Conservation (phyloP, 2,113 vertebrate species). For the Leiothrix lutea region DNA sequence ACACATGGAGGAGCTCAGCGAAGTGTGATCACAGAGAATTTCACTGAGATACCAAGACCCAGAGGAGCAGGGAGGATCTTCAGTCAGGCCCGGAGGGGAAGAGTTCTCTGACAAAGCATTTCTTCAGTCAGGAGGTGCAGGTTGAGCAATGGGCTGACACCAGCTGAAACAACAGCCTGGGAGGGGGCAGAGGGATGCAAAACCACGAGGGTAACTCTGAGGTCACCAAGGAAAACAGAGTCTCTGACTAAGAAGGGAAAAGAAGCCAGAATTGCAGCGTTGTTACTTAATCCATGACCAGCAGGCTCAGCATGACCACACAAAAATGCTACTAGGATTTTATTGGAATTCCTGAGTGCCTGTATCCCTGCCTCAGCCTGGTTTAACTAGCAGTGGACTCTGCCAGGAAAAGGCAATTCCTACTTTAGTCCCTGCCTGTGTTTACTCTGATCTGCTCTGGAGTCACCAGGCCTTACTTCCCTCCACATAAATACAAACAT, state of each 20-base stretch:
- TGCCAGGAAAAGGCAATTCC: neutral
- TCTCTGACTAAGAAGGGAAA: neutral
- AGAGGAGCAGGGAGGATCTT: neutral
- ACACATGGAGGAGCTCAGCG: neutral
- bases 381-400: neutral
- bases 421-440: neutral
- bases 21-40: neutral
- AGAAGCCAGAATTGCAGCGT: neutral
- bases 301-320: neutral
- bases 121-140: constrained; percentile 10
- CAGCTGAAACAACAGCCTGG: neutral
- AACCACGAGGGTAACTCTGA: neutral
- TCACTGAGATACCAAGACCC: neutral
- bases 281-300: neutral
- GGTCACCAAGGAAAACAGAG: neutral
- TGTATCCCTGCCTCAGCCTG: neutral
- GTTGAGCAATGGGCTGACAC: constrained; percentile 49
- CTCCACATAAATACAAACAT: neutral
- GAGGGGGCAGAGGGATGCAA: neutral
- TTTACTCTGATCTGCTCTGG: neutral
- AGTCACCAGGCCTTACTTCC: neutral
- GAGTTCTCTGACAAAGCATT: neutral
- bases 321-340: neutral
- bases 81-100: neutral
- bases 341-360: neutral